Evolutionary conservation across 1,140 invertebrate species (phyloP).

Genomic region (Polyergus mexicanus): DNA sequence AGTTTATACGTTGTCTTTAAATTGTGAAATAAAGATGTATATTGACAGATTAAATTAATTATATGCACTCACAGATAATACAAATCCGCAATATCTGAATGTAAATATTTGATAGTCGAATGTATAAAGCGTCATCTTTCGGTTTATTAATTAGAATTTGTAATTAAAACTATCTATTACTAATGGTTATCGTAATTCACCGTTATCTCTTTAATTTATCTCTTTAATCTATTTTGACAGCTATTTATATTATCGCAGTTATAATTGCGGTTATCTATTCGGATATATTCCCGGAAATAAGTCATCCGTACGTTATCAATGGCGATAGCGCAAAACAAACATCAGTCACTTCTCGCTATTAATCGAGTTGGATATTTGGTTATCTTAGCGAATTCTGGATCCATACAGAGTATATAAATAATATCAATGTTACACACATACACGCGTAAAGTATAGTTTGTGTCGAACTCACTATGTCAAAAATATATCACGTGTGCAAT

Average conservation of each 20-base stretch:
- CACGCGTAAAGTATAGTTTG: background rate
- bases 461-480: background rate
- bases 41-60: background rate
- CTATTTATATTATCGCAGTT: conserved; percentile 32
- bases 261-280: conserved; percentile 57
- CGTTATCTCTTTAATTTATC: background rate
- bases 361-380: conserved; percentile 15
- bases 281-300: conserved; percentile 57
- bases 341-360: background rate
- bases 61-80: background rate
- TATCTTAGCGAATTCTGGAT: conserved; percentile 10
- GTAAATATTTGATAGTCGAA: conserved; percentile 6
- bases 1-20: background rate
- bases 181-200: background rate
- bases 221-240: conserved; percentile 13
- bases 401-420: background rate
- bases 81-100: background rate
- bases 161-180: background rate
- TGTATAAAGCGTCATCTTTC: background rate
- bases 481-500: conserved; percentile 21
- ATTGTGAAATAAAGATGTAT: conserved; percentile 1
- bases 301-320: conserved; percentile 40
- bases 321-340: conserved; percentile 32
- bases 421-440: background rate
- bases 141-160: background rate